A percentile compares a stretch with the other conserved stretches of the same genome.
Conservation (phyloP, 1,140 invertebrate genomes). For the Bathynomus jamesi region DNA sequence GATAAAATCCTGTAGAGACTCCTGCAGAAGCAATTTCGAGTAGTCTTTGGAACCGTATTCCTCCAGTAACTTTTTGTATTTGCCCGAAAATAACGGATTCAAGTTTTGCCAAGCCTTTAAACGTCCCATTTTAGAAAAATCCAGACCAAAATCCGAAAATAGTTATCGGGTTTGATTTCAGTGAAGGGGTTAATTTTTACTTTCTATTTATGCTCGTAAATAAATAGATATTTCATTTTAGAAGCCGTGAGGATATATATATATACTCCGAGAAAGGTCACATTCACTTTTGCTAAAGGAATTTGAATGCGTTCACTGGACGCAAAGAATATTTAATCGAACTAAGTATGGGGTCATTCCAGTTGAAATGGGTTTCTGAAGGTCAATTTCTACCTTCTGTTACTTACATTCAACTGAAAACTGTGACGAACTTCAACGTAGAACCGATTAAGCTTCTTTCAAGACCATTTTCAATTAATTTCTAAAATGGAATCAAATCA, state of each 20-base stretch:
- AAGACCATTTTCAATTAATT: no score
- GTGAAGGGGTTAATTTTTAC: background rate
- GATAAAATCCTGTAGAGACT: slow-evolving; percentile 51
- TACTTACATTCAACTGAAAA: no score
- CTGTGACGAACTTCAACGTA: no score
- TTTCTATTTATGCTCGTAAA: background rate
- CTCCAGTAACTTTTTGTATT: slow-evolving; percentile 31
- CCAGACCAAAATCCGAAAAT: background rate
- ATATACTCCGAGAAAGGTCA: background rate
- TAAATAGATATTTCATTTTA: background rate
- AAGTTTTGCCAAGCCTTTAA: slow-evolving; percentile 34
- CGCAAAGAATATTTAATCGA: no score
- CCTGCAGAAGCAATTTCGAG: slow-evolving; percentile 44
- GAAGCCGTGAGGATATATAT: background rate
- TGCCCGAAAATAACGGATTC: slow-evolving; percentile 28
- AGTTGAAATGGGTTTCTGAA: no score
- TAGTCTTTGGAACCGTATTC: slow-evolving; percentile 43
- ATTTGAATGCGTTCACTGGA: background rate
- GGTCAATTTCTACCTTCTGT: no score
- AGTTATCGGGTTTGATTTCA: background rate
- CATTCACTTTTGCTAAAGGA: background rate
- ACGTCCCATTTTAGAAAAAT: slow-evolving; percentile 20
- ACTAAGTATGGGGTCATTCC: no score
- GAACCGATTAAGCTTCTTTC: no score
- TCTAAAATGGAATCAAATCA: no score